Evolutionary conservation across 2,797 vertebrate species (phyloP).

Genomic region (Spheniscus humboldti): DNA sequence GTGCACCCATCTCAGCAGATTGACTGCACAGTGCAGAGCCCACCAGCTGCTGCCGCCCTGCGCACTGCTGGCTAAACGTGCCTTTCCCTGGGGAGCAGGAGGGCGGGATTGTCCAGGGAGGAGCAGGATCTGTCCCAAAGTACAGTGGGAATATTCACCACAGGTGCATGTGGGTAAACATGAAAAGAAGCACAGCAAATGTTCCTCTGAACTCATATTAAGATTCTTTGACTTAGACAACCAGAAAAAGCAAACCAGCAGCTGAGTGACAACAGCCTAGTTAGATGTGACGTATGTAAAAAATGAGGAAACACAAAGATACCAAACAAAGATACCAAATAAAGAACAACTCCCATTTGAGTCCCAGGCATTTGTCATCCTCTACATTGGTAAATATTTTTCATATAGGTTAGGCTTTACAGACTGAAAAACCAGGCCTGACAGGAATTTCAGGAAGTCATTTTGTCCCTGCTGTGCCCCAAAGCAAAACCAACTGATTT

Average conservation of each 20-base stretch:
- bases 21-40: fast-evolving
- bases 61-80: neutral
- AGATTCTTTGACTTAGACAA: neutral
- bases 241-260: neutral
- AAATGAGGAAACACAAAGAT: neutral
- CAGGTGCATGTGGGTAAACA: neutral
- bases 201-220: neutral
- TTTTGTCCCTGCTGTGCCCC: neutral
- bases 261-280: neutral
- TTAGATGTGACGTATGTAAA: neutral
- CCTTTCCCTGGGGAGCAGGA: neutral
- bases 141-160: neutral
- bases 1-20: neutral
- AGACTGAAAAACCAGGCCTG: neutral
- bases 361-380: neutral
- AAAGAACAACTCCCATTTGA: neutral
- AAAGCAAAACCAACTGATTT: neutral
- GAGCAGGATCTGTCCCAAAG: neutral
- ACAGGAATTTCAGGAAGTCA: neutral
- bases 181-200: neutral
- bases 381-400: neutral
- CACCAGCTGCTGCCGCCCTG: neutral
- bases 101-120: neutral
- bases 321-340: neutral
- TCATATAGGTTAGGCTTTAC: neutral